A percentile compares a stretch with the other conserved stretches of the same genome.
Evolutionary conservation across 1,140 invertebrate genomes (phyloP).

Genomic region (Mamestra configurata): DNA sequence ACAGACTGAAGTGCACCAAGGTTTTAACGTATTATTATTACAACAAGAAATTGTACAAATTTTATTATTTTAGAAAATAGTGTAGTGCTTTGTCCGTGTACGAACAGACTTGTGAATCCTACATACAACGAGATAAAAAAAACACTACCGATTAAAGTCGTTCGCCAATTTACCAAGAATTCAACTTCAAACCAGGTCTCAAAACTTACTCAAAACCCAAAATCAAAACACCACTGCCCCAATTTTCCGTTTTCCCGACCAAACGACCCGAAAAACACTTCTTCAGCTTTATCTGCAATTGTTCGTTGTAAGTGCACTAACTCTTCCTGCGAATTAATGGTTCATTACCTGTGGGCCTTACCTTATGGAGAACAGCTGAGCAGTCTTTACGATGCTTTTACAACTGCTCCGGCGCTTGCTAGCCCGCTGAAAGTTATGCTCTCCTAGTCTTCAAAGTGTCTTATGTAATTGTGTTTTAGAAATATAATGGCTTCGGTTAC

Average conservation of each 20-base stretch:
- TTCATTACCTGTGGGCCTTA: conserved; percentile 26
- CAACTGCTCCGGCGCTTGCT: conserved; percentile 9
- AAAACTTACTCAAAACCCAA: neutral
- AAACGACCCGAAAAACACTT: conserved; percentile 34
- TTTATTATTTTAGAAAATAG: too few relatives aligned
- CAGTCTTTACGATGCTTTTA: conserved; percentile 49
- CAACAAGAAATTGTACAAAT: too few relatives aligned
- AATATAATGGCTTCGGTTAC: conserved; percentile 30
- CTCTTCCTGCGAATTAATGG: conserved; percentile 46
- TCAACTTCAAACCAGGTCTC: too few relatives aligned
- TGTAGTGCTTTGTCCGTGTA: too few relatives aligned
- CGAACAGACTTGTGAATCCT: too few relatives aligned
- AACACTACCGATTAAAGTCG: too few relatives aligned
- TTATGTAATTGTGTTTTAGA: conserved; percentile 47
- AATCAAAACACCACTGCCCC: neutral
- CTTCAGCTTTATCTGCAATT: conserved; percentile 29
- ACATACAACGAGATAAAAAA: too few relatives aligned
- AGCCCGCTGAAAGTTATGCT: conserved; percentile 36
- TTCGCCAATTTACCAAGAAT: too few relatives aligned
- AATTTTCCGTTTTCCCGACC: neutral
- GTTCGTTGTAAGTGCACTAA: conserved; percentile 39
- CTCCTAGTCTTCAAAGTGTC: conserved; percentile 16
- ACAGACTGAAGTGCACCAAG: too few relatives aligned
- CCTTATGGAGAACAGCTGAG: conserved; percentile 10
- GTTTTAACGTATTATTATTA: too few relatives aligned